Evolutionary conservation across 2,797 vertebrate genomes (phyloP).

Genomic region (Oreochromis grahami): DNA sequence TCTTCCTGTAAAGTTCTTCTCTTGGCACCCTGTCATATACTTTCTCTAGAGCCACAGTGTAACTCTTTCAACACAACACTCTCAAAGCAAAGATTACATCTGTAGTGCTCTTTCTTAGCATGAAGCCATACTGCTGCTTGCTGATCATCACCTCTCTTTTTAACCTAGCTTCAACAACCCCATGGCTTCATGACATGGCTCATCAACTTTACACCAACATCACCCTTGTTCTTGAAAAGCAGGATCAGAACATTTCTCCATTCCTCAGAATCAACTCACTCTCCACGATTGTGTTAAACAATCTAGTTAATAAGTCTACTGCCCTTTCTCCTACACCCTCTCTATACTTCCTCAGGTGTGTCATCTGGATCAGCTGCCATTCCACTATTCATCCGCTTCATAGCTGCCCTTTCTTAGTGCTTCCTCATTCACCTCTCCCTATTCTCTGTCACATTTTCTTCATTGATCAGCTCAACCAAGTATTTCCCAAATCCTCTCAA

Average conservation of each 20-base stretch:
- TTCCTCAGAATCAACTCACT: background rate
- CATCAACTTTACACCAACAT: background rate
- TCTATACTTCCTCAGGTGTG: background rate
- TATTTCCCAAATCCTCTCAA: background rate
- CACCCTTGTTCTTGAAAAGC: background rate
- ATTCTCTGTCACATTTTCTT: background rate
- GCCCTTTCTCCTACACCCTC: background rate
- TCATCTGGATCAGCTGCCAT: background rate
- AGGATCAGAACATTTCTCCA: background rate
- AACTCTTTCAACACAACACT: background rate
- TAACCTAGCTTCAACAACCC: background rate
- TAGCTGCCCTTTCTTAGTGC: background rate
- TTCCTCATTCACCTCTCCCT: background rate
- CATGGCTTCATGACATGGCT: background rate
- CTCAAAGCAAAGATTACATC: background rate
- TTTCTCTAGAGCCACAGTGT: background rate
- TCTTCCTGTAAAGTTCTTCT: background rate
- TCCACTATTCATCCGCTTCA: background rate
- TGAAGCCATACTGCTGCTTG: background rate
- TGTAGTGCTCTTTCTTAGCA: background rate
- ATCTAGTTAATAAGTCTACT: background rate
- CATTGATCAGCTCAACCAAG: background rate
- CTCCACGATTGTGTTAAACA: background rate
- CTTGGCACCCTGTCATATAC: background rate
- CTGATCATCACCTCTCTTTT: background rate